Evolutionary conservation across 2,113 vertebrate genomes (phyloP).

Genomic region (Pedetes capensis): DNA sequence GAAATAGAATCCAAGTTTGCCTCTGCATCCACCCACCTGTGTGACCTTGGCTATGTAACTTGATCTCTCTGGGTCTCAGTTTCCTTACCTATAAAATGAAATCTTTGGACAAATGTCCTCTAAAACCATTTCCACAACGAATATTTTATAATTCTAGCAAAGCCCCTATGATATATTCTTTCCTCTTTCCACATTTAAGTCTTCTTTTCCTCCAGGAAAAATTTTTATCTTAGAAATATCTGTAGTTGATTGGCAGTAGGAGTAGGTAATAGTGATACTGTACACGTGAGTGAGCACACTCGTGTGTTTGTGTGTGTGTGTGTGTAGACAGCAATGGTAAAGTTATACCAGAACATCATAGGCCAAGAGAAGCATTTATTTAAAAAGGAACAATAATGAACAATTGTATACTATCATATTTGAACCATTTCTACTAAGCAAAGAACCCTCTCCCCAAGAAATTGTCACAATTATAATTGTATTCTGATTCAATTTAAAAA

Average conservation of each 20-base stretch:
- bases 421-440: constrained; percentile 14
- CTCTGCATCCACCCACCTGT: background rate
- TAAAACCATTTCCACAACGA: background rate
- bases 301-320: background rate
- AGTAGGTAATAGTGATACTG: background rate
- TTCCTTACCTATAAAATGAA: constrained; percentile 40
- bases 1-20: background rate
- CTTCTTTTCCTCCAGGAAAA: background rate
- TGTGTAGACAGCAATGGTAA: background rate
- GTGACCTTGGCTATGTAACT: background rate
- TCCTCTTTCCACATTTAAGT: background rate
- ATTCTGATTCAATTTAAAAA: constrained; percentile 5
- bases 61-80: background rate
- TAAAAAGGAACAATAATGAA: constrained; percentile 17
- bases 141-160: constrained; percentile 5
- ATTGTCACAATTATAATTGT: background rate
- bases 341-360: background rate
- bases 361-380: constrained; percentile 16
- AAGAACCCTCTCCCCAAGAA: background rate
- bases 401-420: background rate
- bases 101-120: constrained; percentile 16
- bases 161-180: background rate
- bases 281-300: no score
- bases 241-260: background rate
- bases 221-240: background rate